Conservation (phyloP, 2,797 vertebrate genomes). For the Sorex maritimensis region DNA sequence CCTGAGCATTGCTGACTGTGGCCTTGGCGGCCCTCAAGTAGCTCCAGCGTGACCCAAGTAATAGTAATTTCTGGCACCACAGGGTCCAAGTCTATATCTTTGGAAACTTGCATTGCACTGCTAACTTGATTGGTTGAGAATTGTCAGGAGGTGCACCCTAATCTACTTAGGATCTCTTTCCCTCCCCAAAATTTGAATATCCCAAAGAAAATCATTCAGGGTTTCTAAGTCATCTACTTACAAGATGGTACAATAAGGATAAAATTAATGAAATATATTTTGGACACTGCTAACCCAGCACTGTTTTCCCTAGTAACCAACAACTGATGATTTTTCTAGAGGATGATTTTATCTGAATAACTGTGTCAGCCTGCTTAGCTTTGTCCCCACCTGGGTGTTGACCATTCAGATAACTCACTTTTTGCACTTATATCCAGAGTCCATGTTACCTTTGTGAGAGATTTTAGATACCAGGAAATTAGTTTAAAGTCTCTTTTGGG, state of each 20-base stretch:
- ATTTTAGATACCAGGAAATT: not conserved
- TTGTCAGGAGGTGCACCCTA: too few species aligned
- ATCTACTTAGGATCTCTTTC: too few species aligned
- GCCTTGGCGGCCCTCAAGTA: too few species aligned
- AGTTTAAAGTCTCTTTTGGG: conserved; percentile 49
- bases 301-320: not conserved
- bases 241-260: not conserved
- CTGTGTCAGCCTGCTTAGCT: conserved; percentile 1
- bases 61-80: too few species aligned
- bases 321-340: not conserved
- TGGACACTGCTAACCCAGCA: not conserved
- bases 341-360: conserved; percentile 35
- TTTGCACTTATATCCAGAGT: conserved; percentile 7
- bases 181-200: not conserved
- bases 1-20: too few species aligned
- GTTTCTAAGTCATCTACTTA: too few species aligned
- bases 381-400: not conserved
- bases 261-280: not conserved
- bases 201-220: not conserved
- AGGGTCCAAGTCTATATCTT: too few species aligned
- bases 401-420: conserved; percentile 35
- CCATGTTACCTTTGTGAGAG: not conserved
- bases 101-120: too few species aligned
- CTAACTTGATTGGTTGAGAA: too few species aligned
- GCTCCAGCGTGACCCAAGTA: too few species aligned